Conservation (phyloP, 2,113 vertebrate species). For the Etheostoma cragini region DNA sequence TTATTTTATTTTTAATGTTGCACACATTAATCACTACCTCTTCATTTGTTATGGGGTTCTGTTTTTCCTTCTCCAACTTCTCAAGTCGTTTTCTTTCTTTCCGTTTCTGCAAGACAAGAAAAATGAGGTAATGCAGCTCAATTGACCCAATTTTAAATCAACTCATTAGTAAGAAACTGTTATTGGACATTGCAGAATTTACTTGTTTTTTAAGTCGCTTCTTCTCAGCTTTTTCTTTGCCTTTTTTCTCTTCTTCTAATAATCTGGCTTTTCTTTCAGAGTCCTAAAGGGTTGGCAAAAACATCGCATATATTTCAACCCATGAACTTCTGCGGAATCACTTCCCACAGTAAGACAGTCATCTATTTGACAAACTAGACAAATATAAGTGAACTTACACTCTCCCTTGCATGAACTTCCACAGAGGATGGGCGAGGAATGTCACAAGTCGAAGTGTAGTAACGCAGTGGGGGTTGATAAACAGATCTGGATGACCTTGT, state of each 20-base stretch:
- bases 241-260: slow-evolving; percentile 61
- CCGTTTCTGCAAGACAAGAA: slow-evolving; percentile 62
- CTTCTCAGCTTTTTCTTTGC: slow-evolving; percentile 70
- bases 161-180: neutral
- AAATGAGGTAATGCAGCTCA: neutral
- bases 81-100: slow-evolving; percentile 69
- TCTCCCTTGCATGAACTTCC: slow-evolving; percentile 25
- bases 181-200: fast-evolving
- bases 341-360: neutral
- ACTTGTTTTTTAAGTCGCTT: slow-evolving; percentile 78
- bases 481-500: neutral
- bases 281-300: slow-evolving; percentile 35
- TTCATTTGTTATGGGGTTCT: slow-evolving; percentile 24
- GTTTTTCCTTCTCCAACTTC: slow-evolving; percentile 67
- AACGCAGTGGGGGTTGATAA: slow-evolving; percentile 5
- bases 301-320: neutral
- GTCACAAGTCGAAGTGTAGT: neutral
- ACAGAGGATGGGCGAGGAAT: neutral
- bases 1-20: neutral
- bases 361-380: no score
- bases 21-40: slow-evolving; percentile 28
- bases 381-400: slow-evolving; percentile 26
- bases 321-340: neutral
- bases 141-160: neutral
- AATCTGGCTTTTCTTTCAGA: slow-evolving; percentile 53